Conservation (phyloP, 2,797 vertebrate species). For the Urophycis tenuis region DNA sequence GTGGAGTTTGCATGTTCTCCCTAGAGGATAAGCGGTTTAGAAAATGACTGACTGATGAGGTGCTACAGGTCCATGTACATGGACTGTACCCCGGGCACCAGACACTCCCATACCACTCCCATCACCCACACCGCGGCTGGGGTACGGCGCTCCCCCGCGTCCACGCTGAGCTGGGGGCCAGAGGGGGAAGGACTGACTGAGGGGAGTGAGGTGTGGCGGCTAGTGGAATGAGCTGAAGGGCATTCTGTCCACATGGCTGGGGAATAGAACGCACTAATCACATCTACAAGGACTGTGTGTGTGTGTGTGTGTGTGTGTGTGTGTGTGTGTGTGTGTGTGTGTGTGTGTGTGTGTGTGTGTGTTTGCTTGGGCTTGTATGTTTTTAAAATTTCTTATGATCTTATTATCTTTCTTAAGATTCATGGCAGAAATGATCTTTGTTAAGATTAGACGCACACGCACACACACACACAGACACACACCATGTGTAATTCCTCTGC, state of each 20-base stretch:
- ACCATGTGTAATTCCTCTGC: not conserved
- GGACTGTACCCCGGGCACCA: too few species aligned
- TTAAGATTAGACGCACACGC: constrained; percentile 7
- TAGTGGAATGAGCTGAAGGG: constrained; percentile 43
- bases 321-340: constrained; percentile 7
- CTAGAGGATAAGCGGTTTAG: too few species aligned
- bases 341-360: constrained; percentile 3
- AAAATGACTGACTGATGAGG: too few species aligned
- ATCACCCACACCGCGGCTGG: too few species aligned
- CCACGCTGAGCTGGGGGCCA: too few species aligned
- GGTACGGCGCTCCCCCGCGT: too few species aligned
- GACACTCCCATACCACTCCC: too few species aligned
- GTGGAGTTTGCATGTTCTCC: too few species aligned
- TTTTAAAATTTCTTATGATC: too few species aligned
- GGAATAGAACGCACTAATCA: constrained; percentile 39
- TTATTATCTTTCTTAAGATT: not conserved
- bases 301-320: constrained; percentile 11
- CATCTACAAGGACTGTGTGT: too few species aligned
- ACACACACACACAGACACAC: constrained; percentile 4
- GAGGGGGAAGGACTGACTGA: constrained; percentile 6
- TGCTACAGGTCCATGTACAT: too few species aligned
- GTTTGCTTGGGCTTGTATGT: not conserved
- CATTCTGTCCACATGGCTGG: constrained; percentile 30
- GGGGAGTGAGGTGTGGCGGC: constrained; percentile 20
- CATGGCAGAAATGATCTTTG: not conserved